A percentile compares a stretch with the other conserved stretches of the same genome.
Conservation (phyloP, 2,113 vertebrate species). For the Gracilinanus agilis region DNA sequence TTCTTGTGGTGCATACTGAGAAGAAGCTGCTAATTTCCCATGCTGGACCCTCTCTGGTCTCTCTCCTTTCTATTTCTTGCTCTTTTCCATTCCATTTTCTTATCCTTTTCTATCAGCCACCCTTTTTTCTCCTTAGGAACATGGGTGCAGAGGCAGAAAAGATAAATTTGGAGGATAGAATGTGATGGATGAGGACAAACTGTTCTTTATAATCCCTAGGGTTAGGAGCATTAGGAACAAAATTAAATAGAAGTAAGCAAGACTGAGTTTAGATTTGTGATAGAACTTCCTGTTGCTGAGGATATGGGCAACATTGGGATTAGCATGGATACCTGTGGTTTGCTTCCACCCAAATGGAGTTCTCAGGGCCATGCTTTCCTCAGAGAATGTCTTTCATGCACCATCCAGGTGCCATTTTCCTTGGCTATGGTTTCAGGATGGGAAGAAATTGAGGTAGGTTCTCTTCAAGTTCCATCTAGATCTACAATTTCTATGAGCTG, state of each 20-base stretch:
- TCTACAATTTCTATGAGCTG: neutral
- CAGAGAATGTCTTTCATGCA: neutral
- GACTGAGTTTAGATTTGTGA: neutral
- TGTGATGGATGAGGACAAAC: neutral
- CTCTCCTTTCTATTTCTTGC: neutral
- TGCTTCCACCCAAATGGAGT: neutral
- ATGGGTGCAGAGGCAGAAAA: neutral
- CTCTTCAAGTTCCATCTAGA: neutral
- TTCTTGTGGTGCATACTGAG: neutral
- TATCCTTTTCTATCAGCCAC: neutral
- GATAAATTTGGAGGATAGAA: neutral
- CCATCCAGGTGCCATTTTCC: neutral
- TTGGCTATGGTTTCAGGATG: neutral
- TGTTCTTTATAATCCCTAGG: conserved; percentile 1
- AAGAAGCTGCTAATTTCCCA: neutral
- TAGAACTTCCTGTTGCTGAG: conserved; percentile 23
- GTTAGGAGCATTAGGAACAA: neutral
- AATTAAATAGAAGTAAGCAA: neutral
- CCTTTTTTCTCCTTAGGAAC: neutral
- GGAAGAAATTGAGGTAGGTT: neutral
- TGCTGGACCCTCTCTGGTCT: neutral
- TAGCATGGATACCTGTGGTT: neutral
- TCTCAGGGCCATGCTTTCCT: neutral
- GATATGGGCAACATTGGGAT: neutral
- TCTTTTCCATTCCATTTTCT: neutral